Evolutionary conservation across 2,113 vertebrate species (phyloP), one percentile per base, ranked within the genome.

Genomic region (Limnothrissa miodon): DNA sequence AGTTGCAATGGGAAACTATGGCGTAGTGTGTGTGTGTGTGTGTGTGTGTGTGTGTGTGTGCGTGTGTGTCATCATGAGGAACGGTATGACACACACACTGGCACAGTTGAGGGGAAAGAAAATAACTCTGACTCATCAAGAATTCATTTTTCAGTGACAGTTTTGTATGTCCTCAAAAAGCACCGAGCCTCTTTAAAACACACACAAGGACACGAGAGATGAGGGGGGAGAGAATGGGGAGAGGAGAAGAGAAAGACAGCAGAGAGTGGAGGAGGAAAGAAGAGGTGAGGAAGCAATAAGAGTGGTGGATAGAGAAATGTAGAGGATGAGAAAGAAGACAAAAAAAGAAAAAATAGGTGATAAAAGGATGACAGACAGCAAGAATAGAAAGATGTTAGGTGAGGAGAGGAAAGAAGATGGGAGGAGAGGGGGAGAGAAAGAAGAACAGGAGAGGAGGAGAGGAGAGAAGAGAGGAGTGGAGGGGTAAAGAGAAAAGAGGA

Each of bases 31-130:
- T 70, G 62, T 70, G 29, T 70, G 25, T 36, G 25, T 70, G 25
- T 33, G 62, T 36, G 33, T 29, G 59, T 66, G 59, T 33, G 25
- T 29, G 59, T 66, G 25, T 66, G 59, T 29, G 59, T 7, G 59
- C 29, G 59, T 62, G 59, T 33, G 25, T 33, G 0, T 70, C 62
- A 29, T 70, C 62, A 70, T 13, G 11, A 70, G 0, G 29, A 70
- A 15, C 62, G 15, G 62, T 70, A 70, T 36, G 62, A 70, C 62
- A 70, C 59, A 70, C 59, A 66, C n/a, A 66, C 59, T 66, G n/a
- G 59, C 59, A 66, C n/a, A 66, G 25, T 66, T n/a, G 25, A 66
- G 59, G 29, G 59, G 59, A 70, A 70, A 70, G 29, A 70, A 13
- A 70, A 70, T 25, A 70, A 36, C 25, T 70, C 29, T 70, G 62